Evolutionary conservation across 1,140 invertebrate genomes (phyloP), one percentile per base, ranked within the genome.

Genomic region (Onthophagus taurus): DNA sequence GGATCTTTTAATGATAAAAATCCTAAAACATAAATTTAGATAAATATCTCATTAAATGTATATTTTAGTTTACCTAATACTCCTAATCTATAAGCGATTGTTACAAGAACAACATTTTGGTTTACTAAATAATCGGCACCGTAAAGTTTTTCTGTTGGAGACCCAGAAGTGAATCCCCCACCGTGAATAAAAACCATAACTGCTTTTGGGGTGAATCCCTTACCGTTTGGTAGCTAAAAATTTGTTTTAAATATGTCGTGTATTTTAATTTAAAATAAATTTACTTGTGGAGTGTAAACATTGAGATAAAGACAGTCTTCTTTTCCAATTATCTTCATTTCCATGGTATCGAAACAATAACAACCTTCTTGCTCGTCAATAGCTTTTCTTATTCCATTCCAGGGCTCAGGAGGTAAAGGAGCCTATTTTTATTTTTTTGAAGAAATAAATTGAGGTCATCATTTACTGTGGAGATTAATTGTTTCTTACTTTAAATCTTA

Each of bases 241-340:
- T n/a, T n/a, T n/a, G n/a, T n/a, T n/a, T n/a, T n/a, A n/a, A n/a
- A n/a, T n/a, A n/a, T n/a, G n/a, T n/a, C n/a, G n/a, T n/a, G n/a
- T n/a, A n/a, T n/a, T n/a, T n/a, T n/a, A n/a, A n/a, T n/a, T n/a
- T n/a, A n/a, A n/a, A n/a, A n/a, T n/a, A n/a, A n/a, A n/a, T 35
- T 33, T 41, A 47, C 45, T 21, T 53, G 66, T 11, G 72, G 75
- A 1, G 76, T 74, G 60, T 76, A 85, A 0, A 86, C 70, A 53
- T 85, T 85, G 0, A 86, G 58, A 56, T 76, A 82, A 0, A 86
- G 69, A 55, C 84, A 86, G 60, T 86, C 81, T 57, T 86, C 83
- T 7, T 70, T 57, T 0, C 75, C 75, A 0, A 58, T 31, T 37
- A 31, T 20, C 18, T 21, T 12, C 19, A 13, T 24, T 11, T 39